These are phyloP conservation scores for Sarcophaga bullata DNA, from an alignment of 1,140 invertebrate species.

Conservation along the genomic window DNA sequence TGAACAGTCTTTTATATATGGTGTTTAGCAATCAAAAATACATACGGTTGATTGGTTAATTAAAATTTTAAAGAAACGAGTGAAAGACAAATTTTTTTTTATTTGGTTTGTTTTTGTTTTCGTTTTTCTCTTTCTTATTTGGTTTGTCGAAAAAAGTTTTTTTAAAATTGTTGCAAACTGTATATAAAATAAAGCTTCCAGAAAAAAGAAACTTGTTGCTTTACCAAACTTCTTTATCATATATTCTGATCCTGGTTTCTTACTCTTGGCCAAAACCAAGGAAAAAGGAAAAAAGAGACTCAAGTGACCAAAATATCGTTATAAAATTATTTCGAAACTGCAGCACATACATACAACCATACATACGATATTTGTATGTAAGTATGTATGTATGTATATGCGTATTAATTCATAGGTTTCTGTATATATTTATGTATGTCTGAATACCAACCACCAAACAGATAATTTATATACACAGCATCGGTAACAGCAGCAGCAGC, in stretches of 20 bases:
- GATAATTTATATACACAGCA: neutral
- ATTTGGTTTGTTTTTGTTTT: too few species aligned
- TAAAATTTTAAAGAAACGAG: too few species aligned
- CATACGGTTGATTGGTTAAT: too few species aligned
- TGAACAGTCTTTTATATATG: too few species aligned
- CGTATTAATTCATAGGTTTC: neutral
- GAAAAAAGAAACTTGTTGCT: neutral
- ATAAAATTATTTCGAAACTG: slow-evolving; percentile 15
- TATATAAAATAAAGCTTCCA: neutral
- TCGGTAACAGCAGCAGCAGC: neutral
- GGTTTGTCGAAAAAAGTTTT: neutral
- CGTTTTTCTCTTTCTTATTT: neutral
- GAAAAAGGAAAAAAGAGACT: neutral
- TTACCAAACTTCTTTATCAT: neutral
- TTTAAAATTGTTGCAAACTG: slow-evolving; percentile 15
- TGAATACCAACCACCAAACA: too few species aligned
- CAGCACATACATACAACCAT: neutral
- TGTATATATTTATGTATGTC: too few species aligned
- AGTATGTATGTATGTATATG: neutral
- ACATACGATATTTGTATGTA: neutral
- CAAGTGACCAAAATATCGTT: slow-evolving; percentile 18
- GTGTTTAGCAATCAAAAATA: too few species aligned
- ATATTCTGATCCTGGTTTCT: neutral
- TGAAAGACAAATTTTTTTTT: too few species aligned
- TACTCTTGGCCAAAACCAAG: neutral